These are phyloP conservation scores for Cynoglossus semilaevis DNA, from an alignment of 2,113 vertebrate species.

Conservation along the genomic window DNA sequence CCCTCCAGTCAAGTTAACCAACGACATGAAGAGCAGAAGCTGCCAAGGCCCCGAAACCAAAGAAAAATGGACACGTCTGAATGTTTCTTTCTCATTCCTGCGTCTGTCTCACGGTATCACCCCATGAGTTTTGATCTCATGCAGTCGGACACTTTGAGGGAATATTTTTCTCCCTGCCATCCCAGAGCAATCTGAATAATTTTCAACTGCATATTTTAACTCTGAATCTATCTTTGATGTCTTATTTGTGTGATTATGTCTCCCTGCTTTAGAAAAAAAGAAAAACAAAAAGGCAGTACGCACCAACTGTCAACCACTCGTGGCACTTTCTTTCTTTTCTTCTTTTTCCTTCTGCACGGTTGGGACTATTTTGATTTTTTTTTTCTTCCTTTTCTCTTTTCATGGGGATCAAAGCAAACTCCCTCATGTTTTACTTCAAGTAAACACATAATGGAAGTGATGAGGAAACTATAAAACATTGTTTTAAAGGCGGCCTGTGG, in stretches of 20 bases:
- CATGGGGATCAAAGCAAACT: constrained; percentile 68
- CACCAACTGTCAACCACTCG: constrained; percentile 67
- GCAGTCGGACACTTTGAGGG: constrained; percentile 75
- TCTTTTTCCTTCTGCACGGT: constrained; percentile 38
- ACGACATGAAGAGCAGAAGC: constrained; percentile 34
- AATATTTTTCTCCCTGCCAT: constrained; percentile 76
- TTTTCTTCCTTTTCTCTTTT: background rate
- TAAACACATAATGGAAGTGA: constrained; percentile 59
- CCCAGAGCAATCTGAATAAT: constrained; percentile 78
- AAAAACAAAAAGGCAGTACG: constrained; percentile 48
- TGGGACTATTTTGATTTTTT: constrained; percentile 63
- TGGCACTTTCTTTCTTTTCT: constrained; percentile 48
- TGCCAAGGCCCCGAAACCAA: constrained; percentile 50
- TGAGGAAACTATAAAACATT: constrained; percentile 51
- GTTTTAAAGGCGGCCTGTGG: constrained; percentile 34
- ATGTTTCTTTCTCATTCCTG: constrained; percentile 17
- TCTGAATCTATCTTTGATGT: constrained; percentile 81
- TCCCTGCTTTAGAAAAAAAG: constrained; percentile 49
- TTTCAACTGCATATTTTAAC: constrained; percentile 79
- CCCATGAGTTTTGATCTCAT: constrained; percentile 70
- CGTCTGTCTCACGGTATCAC: constrained; percentile 48
- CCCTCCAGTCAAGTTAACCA: constrained; percentile 51
- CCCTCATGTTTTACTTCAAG: constrained; percentile 58
- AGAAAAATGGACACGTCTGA: constrained; percentile 11
- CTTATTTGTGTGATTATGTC: constrained; percentile 81